phyloP scores from a whole-genome alignment of 1,140 invertebrate genomes.

The Pygmarrhopalites habei region DNA sequence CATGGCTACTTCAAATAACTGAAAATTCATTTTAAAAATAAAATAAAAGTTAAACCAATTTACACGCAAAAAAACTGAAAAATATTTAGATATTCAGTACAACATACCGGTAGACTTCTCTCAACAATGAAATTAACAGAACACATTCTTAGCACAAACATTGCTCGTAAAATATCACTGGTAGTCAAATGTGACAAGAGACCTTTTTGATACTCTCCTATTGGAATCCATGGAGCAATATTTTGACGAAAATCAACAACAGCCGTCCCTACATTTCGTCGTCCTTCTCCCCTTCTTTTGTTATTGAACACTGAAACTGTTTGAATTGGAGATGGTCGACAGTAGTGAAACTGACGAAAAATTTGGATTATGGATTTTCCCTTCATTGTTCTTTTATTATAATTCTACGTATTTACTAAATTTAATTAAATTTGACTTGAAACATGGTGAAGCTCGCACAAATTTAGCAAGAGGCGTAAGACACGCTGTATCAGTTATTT shows the following conservation, averaged over 20 bases:
- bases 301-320: too few relatives aligned
- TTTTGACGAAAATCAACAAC: constrained; percentile 10
- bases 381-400: too few relatives aligned
- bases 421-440: too few relatives aligned
- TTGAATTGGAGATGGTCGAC: background rate
- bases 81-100: background rate
- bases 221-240: constrained; percentile 33
- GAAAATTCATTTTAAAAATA: background rate
- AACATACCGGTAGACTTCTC: constrained; percentile 40
- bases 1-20: constrained; percentile 40
- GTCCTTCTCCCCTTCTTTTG: too few relatives aligned
- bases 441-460: too few relatives aligned
- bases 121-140: constrained; percentile 41
- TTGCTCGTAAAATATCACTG: constrained; percentile 40
- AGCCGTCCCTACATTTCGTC: too few relatives aligned
- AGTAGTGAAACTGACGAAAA: too few relatives aligned
- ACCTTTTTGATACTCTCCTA: constrained; percentile 29
- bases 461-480: too few relatives aligned
- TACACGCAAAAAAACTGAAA: constrained; percentile 3
- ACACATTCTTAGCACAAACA: constrained; percentile 41
- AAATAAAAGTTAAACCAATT: background rate
- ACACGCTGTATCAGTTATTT: too few relatives aligned
- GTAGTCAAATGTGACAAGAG: constrained; percentile 34
- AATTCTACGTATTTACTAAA: too few relatives aligned
- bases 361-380: too few relatives aligned